Base-by-base conservation (phyloP, 2,888 invertebrate species). In the Miltochrista miniata region DNA sequence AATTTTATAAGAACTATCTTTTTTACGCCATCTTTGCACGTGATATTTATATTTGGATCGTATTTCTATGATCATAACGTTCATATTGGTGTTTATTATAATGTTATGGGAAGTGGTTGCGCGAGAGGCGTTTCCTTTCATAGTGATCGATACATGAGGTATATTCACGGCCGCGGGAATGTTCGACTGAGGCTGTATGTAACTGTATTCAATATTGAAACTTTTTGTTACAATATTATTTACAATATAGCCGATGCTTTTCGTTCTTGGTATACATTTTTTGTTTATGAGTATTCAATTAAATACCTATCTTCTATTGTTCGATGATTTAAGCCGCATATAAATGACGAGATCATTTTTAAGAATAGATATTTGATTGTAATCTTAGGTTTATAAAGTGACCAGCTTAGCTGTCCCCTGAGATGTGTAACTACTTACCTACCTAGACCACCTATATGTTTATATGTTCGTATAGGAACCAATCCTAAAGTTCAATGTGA, bases 91-190 rank as follows among this genome's bases (percentile, higher is more conserved):
- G 62, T 45, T 56, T 42, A 45, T 47, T 48, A 36, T 10, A 36
- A 55, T 68, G 65, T 72, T 72, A 74, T 76, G 75, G 76, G 79
- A 79, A 81, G 80, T 75, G 74, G 67, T 72, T 67, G 66, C 67
- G 65, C 68, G 72, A 82, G 82, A 87, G 88, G 88, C 87, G 88
- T 85, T 85, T 67, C 87, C 82, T 76, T 79, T 72, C 70, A 74
- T 78, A 56, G 53, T 45, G 76, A 58, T 51, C 54, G 76, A 76
- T 76, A 72, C 72, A 76, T 74, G 65, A 70, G 68, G 76, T 65
- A 73, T 70, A 79, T 79, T 81, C 84, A 83, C 83, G 85, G 83
- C 64, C 54, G 56, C 61, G 53, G 57, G 61, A 77, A 71, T 70
- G 69, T 74, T 63, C 58, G 66, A 62, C 63, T 60, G 71, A 75